These are phyloP conservation scores for Chiroxiphia lanceolata DNA, from an alignment of 2,797 vertebrate species.

Conservation along the genomic window DNA sequence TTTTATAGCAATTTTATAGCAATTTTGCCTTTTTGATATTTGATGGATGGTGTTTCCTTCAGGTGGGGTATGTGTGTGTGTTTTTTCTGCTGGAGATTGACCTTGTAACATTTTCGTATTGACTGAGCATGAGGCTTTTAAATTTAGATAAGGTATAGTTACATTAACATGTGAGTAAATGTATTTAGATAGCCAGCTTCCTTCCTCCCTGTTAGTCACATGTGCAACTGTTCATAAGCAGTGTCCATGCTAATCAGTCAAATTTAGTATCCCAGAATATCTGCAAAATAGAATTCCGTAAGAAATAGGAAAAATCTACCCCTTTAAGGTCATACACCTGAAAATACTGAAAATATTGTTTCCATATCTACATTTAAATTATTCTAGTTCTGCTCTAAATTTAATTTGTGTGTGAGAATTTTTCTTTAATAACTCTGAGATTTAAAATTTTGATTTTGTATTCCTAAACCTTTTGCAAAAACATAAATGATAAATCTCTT, in stretches of 20 bases:
- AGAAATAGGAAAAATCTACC: neutral
- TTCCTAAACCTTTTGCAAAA: neutral
- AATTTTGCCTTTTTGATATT: neutral
- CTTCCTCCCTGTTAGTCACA: neutral
- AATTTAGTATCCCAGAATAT: neutral
- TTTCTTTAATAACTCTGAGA: neutral
- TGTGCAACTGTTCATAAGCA: neutral
- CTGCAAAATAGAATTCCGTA: neutral
- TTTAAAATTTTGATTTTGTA: neutral
- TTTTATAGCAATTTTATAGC: neutral
- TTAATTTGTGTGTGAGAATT: neutral
- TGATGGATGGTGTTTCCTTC: neutral
- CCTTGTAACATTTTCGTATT: neutral
- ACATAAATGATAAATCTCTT: neutral
- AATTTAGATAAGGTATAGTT: neutral
- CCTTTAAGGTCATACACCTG: neutral
- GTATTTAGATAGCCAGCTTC: neutral
- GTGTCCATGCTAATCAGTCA: neutral
- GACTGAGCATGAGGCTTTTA: neutral
- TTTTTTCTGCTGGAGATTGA: neutral
- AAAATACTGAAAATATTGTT: neutral
- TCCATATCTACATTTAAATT: neutral
- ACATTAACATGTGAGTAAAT: neutral
- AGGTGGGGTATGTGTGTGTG: fast-evolving
- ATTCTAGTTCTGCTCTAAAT: neutral